phyloP scores from a whole-genome alignment of 2,113 vertebrate genomes.

The Sorex fumeus region DNA sequence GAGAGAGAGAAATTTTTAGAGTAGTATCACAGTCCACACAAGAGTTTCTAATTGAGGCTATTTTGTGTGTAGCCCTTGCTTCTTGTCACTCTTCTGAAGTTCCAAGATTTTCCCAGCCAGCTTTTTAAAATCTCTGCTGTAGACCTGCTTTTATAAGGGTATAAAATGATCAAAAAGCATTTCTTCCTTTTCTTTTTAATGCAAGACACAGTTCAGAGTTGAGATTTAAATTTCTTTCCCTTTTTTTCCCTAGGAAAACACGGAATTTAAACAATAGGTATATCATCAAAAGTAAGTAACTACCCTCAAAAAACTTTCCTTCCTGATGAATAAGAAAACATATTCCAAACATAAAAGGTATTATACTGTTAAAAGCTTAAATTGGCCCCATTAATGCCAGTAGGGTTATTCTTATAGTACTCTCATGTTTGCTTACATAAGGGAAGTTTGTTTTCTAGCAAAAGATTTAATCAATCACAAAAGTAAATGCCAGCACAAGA shows the following conservation, averaged over 20 bases:
- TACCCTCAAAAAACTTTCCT: conserved; percentile 33
- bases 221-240: conserved; percentile 40
- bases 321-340: not conserved
- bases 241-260: conserved; percentile 36
- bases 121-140: not conserved
- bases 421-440: not conserved
- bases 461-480: conserved; percentile 28
- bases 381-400: not conserved
- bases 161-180: conserved; percentile 31
- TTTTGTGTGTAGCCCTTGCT: not conserved
- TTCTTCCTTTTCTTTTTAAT: conserved; percentile 30
- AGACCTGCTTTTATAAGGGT: conserved; percentile 3
- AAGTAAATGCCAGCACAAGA: conserved; percentile 32
- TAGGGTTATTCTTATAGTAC: not conserved
- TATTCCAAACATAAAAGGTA: not conserved
- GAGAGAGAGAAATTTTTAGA: conserved; percentile 44
- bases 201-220: conserved; percentile 23
- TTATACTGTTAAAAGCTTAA: not conserved
- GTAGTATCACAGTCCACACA: not conserved
- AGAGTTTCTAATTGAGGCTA: not conserved
- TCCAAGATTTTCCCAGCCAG: not conserved
- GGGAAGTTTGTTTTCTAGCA: conserved; percentile 28
- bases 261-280: conserved; percentile 4
- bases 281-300: conserved; percentile 29
- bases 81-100: not conserved